These are phyloP conservation scores for Halcyon malimbica DNA, from an alignment of 2,113 vertebrate species.

Conservation along the genomic window DNA sequence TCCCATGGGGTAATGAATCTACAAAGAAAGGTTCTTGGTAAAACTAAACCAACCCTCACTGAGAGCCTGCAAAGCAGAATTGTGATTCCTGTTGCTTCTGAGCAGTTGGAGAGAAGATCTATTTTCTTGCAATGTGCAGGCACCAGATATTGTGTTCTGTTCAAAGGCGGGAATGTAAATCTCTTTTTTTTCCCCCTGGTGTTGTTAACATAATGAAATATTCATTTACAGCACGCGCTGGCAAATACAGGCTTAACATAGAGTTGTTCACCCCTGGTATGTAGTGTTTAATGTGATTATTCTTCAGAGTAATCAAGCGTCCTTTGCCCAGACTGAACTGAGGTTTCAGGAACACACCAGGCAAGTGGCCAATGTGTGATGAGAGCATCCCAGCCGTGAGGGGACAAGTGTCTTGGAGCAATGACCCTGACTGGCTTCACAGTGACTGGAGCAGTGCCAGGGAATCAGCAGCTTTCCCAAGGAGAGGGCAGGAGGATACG, in stretches of 20 bases:
- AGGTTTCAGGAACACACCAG: background rate
- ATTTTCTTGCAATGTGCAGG: background rate
- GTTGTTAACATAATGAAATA: background rate
- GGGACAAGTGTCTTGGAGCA: background rate
- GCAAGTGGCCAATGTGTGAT: background rate
- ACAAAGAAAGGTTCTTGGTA: background rate
- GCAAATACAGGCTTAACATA: background rate
- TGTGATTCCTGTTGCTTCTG: background rate
- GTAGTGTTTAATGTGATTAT: background rate
- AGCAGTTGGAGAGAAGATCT: background rate
- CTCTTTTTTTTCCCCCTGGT: background rate
- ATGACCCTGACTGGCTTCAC: background rate
- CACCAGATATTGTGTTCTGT: background rate
- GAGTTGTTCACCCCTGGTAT: background rate
- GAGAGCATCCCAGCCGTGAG: background rate
- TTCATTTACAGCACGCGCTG: background rate
- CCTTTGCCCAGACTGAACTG: background rate
- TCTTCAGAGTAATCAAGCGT: background rate
- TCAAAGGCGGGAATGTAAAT: background rate
- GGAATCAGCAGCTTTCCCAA: background rate
- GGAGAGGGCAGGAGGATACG: too few relatives aligned
- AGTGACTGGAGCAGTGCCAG: background rate
- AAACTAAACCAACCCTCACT: background rate
- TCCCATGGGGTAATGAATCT: background rate
- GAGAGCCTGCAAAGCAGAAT: background rate